Percentiles rank a stretch among this genome's conserved stretches.
These are phyloP conservation scores for Xiphophorus hellerii DNA, from an alignment of 2,113 vertebrate species.

Conservation along the genomic window DNA sequence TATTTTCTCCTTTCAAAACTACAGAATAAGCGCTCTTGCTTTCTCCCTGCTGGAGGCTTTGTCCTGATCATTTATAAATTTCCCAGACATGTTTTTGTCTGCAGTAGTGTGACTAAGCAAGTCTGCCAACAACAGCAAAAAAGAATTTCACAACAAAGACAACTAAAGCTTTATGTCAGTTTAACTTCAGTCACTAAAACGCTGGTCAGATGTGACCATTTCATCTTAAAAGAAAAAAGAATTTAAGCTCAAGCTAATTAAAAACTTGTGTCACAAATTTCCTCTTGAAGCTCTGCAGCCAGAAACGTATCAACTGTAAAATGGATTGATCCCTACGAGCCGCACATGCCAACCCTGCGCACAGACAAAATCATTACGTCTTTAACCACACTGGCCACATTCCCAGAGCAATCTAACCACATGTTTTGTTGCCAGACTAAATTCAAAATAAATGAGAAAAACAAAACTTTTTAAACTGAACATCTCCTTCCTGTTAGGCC, in stretches of 20 bases:
- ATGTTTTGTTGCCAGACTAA: conserved; percentile 4
- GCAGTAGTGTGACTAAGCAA: neutral
- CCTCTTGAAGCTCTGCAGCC: neutral
- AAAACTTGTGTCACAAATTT: conserved; percentile 8
- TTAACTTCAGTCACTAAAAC: neutral
- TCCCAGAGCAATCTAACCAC: conserved; percentile 4
- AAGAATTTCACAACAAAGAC: neutral
- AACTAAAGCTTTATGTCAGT: neutral
- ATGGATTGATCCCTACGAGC: conserved; percentile 17
- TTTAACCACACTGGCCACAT: conserved; percentile 18
- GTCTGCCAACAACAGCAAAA: neutral
- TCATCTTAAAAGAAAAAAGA: neutral
- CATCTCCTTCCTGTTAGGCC: neutral
- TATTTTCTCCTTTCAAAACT: neutral
- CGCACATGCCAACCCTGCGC: neutral
- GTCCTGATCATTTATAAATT: neutral
- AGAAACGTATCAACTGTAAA: conserved; percentile 27
- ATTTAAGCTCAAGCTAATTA: conserved; percentile 5
- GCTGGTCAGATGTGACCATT: neutral
- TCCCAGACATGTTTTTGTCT: neutral
- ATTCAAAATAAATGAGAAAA: conserved; percentile 19
- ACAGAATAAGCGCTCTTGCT: neutral
- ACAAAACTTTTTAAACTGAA: conserved; percentile 3
- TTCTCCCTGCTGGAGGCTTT: neutral
- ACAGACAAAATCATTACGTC: conserved; percentile 30